Evolutionary conservation across 2,113 vertebrate species (phyloP), one percentile per base, ranked within the genome.

Genomic region (Murina feae): DNA sequence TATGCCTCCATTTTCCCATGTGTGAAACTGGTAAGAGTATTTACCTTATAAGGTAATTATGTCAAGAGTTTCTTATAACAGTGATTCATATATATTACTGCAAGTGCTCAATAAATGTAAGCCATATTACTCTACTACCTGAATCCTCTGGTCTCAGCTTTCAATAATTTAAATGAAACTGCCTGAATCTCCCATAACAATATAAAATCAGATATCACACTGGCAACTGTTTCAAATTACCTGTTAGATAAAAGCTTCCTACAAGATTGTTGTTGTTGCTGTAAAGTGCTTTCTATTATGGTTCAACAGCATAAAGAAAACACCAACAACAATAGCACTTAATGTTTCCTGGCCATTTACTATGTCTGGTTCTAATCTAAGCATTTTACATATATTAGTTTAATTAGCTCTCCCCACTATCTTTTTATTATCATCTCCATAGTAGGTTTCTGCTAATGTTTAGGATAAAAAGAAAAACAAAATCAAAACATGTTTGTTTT

Each of bases 121-220:
- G 11, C 37, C 75, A 51, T 65, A 37, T 83, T 74, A 37, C 5
- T 32, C 69, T 47, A 68, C 44, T 72, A 79, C 12, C 25, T 68
- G 83, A 72, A 4, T 60, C 53, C 39, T 90, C 55, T 32, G 4
- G 18, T 68, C 60, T 89, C 35, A 79, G 37, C 30, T 20, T 86
- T 90, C 44, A 81, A 55, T n/a, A 51, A 86, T 89, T 80, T 74
- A 92, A 90, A 44, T 84, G 47, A 86, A 89, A 71, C 55, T 42
- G 6, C 32, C 82, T 90, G 12, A 63, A 86, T 76, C 69, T 76
- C n/a, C 68, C 51, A 23, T 78, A 68, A 79, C 47, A 95, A 78
- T 35, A 89, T 44, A 83, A 95, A 72, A 87, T 86, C 16, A 32
- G 16, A n/a, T 44, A 68, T 35, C 32, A 47, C 23, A 84, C 21